phyloP scores from a whole-genome alignment of 2,888 invertebrate genomes.

The Habrosyne pyritoides region DNA sequence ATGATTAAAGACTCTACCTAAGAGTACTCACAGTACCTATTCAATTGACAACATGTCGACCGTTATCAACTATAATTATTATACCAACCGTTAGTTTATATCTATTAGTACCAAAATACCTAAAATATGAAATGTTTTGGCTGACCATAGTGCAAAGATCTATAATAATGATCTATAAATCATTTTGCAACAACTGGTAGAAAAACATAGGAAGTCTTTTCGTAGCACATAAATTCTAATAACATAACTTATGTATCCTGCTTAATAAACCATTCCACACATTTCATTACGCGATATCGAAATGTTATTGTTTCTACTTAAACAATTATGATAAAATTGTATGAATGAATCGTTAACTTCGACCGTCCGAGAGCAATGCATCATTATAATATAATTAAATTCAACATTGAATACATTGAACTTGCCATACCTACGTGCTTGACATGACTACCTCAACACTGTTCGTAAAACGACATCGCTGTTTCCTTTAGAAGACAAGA shows the following conservation, averaged over 20 bases:
- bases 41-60: too few species aligned
- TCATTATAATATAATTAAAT: constrained; percentile 11
- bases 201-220: background rate
- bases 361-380: background rate
- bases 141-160: too few species aligned
- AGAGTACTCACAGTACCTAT: too few species aligned
- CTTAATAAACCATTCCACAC: background rate
- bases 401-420: constrained; percentile 11
- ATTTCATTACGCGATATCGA: constrained; percentile 1
- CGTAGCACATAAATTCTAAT: background rate
- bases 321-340: constrained; percentile 5
- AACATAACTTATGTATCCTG: background rate
- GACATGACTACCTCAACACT: constrained; percentile 9
- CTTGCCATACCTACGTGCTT: constrained; percentile 7
- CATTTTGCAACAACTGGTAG: background rate
- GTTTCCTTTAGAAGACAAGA: constrained; percentile 9
- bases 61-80: background rate
- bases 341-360: constrained; percentile 8
- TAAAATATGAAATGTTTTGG: too few species aligned
- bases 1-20: too few species aligned
- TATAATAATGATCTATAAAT: background rate
- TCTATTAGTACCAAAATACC: too few species aligned
- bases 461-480: constrained; percentile 7
- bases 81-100: too few species aligned
- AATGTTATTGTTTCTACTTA: background rate